Evolutionary conservation across 2,797 vertebrate genomes (phyloP).

Genomic region (Rhincodon typus): DNA sequence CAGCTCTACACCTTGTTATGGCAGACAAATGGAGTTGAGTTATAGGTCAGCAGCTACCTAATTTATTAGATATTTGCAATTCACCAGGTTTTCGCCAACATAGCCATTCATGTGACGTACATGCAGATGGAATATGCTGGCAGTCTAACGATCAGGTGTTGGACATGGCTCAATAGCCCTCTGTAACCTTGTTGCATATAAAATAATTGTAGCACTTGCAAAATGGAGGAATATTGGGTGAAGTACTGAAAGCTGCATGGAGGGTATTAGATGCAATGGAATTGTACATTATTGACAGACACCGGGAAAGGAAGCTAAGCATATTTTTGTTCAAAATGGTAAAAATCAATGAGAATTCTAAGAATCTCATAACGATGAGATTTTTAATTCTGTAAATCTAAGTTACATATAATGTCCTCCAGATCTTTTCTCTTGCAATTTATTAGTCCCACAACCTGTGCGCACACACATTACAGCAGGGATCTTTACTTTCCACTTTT

Average conservation of each 20-base stretch:
- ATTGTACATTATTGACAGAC: neutral
- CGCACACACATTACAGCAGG: neutral
- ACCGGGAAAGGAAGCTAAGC: neutral
- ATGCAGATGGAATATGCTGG: neutral
- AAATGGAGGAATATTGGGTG: neutral
- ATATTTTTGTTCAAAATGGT: neutral
- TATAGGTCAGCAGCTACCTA: neutral
- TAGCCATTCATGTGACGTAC: neutral
- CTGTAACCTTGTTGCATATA: neutral
- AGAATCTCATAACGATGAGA: neutral
- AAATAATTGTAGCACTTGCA: neutral
- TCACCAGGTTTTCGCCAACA: neutral
- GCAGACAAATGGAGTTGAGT: neutral
- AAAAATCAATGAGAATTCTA: neutral
- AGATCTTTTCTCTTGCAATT: neutral
- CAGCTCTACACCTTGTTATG: too few species aligned
- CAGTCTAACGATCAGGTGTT: neutral
- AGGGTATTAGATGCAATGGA: neutral
- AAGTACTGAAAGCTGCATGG: neutral
- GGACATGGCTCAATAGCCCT: neutral
- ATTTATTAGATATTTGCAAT: neutral
- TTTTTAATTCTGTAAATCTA: conserved; percentile 1
- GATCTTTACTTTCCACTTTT: neutral
- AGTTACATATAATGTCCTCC: neutral
- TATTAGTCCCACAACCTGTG: neutral